These are phyloP conservation scores for Artibeus jamaicensis DNA, from an alignment of 2,797 vertebrate species.

Conservation along the genomic window DNA sequence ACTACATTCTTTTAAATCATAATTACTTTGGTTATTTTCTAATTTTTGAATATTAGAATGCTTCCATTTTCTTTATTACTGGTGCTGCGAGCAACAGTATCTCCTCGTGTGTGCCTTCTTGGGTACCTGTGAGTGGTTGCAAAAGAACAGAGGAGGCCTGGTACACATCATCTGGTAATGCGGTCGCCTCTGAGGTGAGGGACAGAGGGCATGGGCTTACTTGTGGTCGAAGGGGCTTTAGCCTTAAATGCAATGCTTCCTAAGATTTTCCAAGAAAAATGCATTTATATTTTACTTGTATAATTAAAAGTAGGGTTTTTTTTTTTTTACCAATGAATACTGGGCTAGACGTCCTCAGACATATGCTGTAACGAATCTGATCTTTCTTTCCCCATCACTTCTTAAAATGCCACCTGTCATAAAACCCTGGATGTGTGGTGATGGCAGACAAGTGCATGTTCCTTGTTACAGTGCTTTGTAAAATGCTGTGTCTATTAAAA, in stretches of 20 bases:
- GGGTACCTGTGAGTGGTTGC: not conserved
- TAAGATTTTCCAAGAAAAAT: not conserved
- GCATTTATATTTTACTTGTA: not conserved
- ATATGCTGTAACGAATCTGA: not conserved
- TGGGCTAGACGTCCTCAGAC: not conserved
- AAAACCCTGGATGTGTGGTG: not conserved
- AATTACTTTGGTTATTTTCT: not conserved
- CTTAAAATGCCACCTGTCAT: not conserved
- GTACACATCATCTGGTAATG: not conserved
- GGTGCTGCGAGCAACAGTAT: not conserved
- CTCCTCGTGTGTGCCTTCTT: not conserved
- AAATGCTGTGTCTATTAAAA: not conserved
- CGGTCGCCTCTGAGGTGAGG: not conserved
- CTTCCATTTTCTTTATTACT: not conserved
- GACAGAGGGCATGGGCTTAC: not conserved
- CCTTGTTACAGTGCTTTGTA: not conserved
- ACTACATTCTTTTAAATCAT: not conserved
- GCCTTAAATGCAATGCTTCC: not conserved
- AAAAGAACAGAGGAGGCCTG: not conserved
- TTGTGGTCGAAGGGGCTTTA: not conserved
- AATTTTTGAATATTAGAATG: not conserved
- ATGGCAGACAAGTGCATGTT: not conserved
- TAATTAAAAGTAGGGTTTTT: not conserved
- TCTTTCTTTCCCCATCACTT: not conserved
- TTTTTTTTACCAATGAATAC: slow-evolving; percentile 1